Base-by-base conservation (phyloP, 2,888 invertebrate species). In the Sphinx pinastri region DNA sequence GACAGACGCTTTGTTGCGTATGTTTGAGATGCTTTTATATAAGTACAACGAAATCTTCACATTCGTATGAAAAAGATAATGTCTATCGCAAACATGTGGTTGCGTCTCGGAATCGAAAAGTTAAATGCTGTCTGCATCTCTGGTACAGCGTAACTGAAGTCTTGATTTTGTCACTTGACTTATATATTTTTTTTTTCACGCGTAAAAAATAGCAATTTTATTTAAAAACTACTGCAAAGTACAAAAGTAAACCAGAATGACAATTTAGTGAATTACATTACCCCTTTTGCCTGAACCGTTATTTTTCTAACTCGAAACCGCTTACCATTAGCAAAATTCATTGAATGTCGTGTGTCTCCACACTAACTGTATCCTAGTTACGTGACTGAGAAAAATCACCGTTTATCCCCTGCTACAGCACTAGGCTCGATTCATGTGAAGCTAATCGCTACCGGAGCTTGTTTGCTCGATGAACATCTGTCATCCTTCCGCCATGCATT, bases 311-410 rank as follows among this genome's bases (percentile, higher is more conserved):
- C 72, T 71, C 74, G 78, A 72, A 71, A 74, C 72, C 66, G 81
- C 76, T 77, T 77, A 76, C 72, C 74, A 71, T 71, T 69, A 72
- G 72, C 74, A 73, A 77, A 71, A 69, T 71, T 72, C 70, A 68
- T 73, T 71, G 31, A 49, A 70, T 51, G 51, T 31, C 67, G 73
- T 72, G 77, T 73, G 75, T 77, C 72, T 70, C 77, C 73, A 73
- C 55, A 70, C 76, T 86, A 89, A 88, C 88, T 82, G 90, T 89
- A 84, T 73, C 74, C 79, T 76, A 77, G 80, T 83, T 87, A 90
- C 88, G 90, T 90, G 91, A 86, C 86, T 84, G 78, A 83, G 82
- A 82, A 82, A 84, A 85, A 85, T 86, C 86, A 80, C 77, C 83
- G 83, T 83, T 86, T 79, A 84, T 82, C 81, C 79, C 71, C 75